A percentile compares a stretch with the other conserved stretches of the same genome.
Conservation (phyloP, 64 coral and sea anemone species). For the Anthopleura sola region DNA sequence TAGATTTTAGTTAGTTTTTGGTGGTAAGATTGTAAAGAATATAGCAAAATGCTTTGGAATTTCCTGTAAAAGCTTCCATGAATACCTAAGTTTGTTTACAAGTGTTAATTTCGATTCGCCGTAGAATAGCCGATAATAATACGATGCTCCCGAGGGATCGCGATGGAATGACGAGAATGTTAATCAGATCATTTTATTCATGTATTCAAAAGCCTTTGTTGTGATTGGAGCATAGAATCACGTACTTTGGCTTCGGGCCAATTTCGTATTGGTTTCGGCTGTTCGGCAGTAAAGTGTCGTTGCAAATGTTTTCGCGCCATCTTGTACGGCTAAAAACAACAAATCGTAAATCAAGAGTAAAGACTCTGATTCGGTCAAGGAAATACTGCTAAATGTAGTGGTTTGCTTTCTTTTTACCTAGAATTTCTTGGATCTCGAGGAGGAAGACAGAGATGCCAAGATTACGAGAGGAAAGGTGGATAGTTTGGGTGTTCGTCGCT, state of each 20-base stretch:
- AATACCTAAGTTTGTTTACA: slow-evolving; percentile 16
- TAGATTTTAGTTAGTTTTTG: background rate
- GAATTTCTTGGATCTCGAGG: slow-evolving; percentile 13
- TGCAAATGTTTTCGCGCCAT: slow-evolving; percentile 10
- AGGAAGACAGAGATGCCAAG: slow-evolving; percentile 8
- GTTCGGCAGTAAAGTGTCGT: background rate
- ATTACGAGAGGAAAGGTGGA: slow-evolving; percentile 17
- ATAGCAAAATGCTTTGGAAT: background rate
- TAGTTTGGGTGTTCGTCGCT: slow-evolving; percentile 6
- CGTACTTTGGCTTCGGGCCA: background rate
- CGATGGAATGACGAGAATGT: slow-evolving; percentile 3
- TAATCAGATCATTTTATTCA: background rate
- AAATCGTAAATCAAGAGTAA: slow-evolving; percentile 25
- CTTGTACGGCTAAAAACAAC: background rate
- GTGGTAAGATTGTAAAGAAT: background rate
- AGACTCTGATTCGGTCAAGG: background rate
- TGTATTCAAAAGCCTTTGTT: background rate
- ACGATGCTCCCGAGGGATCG: background rate
- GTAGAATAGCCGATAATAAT: background rate
- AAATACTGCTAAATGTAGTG: slow-evolving; percentile 16
- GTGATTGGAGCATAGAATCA: background rate
- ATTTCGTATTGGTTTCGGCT: background rate
- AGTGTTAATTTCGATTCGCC: background rate
- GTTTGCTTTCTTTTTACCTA: background rate
- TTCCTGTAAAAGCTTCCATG: background rate